phyloP scores from a whole-genome alignment of 1,140 invertebrate species.

The Scaptomyza graminum region DNA sequence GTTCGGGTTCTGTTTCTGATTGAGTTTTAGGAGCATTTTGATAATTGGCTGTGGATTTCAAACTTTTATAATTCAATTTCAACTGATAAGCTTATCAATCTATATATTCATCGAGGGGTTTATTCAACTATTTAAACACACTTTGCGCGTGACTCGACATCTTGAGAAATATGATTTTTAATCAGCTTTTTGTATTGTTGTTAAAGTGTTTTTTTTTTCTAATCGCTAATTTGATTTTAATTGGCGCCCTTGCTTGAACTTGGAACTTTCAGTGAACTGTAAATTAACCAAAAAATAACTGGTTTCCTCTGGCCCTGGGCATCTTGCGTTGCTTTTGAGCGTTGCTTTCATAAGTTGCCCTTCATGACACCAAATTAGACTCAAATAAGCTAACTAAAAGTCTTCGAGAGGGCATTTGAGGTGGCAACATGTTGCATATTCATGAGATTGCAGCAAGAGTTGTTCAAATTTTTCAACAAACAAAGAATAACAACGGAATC shows the following conservation, averaged over 20 bases:
- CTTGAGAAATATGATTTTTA: slow-evolving; percentile 25
- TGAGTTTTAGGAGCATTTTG: slow-evolving; percentile 1
- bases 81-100: slow-evolving; percentile 42
- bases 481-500: no score
- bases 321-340: neutral
- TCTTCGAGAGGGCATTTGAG: neutral
- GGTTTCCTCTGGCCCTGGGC: slow-evolving; percentile 38
- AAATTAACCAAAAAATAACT: slow-evolving; percentile 22
- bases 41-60: neutral
- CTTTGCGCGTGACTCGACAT: slow-evolving; percentile 23
- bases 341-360: slow-evolving; percentile 7
- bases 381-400: neutral
- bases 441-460: slow-evolving; percentile 24
- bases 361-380: slow-evolving; percentile 18
- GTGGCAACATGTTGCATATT: slow-evolving; percentile 25
- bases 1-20: slow-evolving; percentile 9
- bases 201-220: neutral
- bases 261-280: slow-evolving; percentile 28
- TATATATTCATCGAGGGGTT: slow-evolving; percentile 5
- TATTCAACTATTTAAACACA: slow-evolving; percentile 37
- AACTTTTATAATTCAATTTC: neutral
- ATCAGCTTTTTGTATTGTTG: slow-evolving; percentile 14
- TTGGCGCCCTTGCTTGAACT: slow-evolving; percentile 49
- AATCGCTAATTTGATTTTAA: slow-evolving; percentile 48
- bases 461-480: neutral